A percentile compares a stretch with the other conserved stretches of the same genome.
These are phyloP conservation scores for Trichosurus vulpecula DNA, from an alignment of 2,797 vertebrate genomes.

Conservation along the genomic window DNA sequence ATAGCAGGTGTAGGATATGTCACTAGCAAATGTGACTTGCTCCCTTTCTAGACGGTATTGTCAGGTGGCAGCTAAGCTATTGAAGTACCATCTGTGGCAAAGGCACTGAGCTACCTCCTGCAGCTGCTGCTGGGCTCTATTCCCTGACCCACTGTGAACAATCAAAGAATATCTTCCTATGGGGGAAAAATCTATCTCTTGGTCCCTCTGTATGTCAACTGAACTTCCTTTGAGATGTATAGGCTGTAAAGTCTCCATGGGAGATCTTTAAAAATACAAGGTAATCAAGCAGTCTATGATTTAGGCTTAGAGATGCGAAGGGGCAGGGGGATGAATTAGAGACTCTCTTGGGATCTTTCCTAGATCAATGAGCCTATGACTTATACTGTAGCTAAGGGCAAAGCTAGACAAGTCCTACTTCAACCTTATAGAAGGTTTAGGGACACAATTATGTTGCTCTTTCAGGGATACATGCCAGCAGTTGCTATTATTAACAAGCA, in stretches of 20 bases:
- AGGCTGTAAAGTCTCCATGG: background rate
- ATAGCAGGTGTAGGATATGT: background rate
- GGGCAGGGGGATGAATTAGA: background rate
- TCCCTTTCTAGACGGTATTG: background rate
- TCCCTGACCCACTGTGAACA: background rate
- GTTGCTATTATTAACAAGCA: constrained; percentile 2
- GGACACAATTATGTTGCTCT: constrained; percentile 4
- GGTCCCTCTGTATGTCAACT: background rate
- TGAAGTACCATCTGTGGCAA: background rate
- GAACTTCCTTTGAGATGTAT: background rate
- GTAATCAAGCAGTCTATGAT: background rate
- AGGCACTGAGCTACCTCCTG: background rate
- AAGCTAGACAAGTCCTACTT: background rate
- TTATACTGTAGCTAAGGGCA: background rate
- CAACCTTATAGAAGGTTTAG: background rate
- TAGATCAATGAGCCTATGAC: background rate
- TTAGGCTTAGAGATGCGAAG: constrained; percentile 1
- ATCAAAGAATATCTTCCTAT: background rate
- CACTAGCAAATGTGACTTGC: background rate
- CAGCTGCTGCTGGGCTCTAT: background rate
- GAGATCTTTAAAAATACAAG: background rate
- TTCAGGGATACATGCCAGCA: constrained; percentile 9
- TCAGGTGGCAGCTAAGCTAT: background rate
- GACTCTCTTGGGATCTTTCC: background rate
- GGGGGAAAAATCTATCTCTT: background rate